Evolutionary conservation across 2,797 vertebrate genomes (phyloP), one percentile per base, ranked within the genome.

Genomic region (Tenualosa thibaudeaui): DNA sequence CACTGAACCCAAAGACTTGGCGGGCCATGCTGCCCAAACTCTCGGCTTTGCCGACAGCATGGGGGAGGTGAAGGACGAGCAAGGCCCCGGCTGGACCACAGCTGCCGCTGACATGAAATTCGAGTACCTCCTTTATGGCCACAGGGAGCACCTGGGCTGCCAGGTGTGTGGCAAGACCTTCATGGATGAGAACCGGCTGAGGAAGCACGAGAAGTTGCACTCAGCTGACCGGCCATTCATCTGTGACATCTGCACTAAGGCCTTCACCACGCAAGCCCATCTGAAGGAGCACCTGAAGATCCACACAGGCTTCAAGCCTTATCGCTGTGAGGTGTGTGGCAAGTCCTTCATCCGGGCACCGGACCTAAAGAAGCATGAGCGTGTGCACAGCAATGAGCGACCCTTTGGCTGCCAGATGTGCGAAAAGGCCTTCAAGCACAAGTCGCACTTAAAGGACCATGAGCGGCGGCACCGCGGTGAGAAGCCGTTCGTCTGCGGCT

Each of bases 361-460:
- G 0, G 98, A 99, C 92, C 93, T 99, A 24, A 99, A 99, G 95
- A 95, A 99, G 89, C 98, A 99, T 0, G 98, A 99, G 92, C 87
- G 98, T 51, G 98, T 99, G 58, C 98, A 99, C 94, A 99, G 98
- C 92, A 99, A 99, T 31, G 98, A 99, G 92, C 93, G 98, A 82
- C 98, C 98, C 0, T 99, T 99, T 37, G 97, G 96, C 0, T 99
- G 98, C 89, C 98, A 99, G 85, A 96, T 99, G 96, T 99, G 98
- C 24, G 98, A 99, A 92, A 99, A 99, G 91, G 98, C 98, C 88
- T 99, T 99, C 95, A 99, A 99, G 92, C 98, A 99, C 95, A 99
- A 99, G 95, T 99, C 98, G 9, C 98, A 99, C 93, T 96, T 99
- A 93, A 99, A 99, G 91, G 98, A 99, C 93, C 98, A 99, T 3